phyloP scores from a whole-genome alignment of 2,797 vertebrate genomes.

The Arctocebus calabarensis region DNA sequence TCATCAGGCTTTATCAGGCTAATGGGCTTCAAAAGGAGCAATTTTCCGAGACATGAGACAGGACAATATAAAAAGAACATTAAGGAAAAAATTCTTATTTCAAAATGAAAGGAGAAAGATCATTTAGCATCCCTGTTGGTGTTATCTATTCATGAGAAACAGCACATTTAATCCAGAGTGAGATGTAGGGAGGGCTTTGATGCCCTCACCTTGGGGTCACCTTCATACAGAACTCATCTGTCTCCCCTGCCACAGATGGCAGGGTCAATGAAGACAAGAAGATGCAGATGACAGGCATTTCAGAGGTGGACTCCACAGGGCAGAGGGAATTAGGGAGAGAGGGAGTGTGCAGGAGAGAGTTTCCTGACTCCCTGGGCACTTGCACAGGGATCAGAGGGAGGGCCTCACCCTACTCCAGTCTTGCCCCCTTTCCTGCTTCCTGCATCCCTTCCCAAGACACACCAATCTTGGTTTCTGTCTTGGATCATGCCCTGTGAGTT shows the following conservation, averaged over 20 bases:
- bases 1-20: constrained; percentile 75
- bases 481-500: not conserved
- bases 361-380: not conserved
- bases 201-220: constrained; percentile 86
- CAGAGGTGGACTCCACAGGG: not conserved
- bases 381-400: not conserved
- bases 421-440: not conserved
- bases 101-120: constrained; percentile 81
- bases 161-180: constrained; percentile 69
- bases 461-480: not conserved
- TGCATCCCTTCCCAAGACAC: not conserved
- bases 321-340: not conserved
- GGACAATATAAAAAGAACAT: constrained; percentile 81
- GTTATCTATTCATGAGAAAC: constrained; percentile 81
- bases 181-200: constrained; percentile 62
- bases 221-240: constrained; percentile 86
- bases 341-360: not conserved
- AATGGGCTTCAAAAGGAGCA: constrained; percentile 76
- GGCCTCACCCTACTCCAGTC: not conserved
- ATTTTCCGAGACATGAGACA: constrained; percentile 80
- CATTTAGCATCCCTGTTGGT: constrained; percentile 74
- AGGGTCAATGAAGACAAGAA: not conserved
- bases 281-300: not conserved
- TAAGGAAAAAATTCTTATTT: constrained; percentile 76
- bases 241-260: constrained; percentile 44